A percentile compares a stretch with the other conserved stretches of the same genome.
Evolutionary conservation across 2,888 invertebrate species (phyloP).

Genomic region (Eupelmus urozonus): DNA sequence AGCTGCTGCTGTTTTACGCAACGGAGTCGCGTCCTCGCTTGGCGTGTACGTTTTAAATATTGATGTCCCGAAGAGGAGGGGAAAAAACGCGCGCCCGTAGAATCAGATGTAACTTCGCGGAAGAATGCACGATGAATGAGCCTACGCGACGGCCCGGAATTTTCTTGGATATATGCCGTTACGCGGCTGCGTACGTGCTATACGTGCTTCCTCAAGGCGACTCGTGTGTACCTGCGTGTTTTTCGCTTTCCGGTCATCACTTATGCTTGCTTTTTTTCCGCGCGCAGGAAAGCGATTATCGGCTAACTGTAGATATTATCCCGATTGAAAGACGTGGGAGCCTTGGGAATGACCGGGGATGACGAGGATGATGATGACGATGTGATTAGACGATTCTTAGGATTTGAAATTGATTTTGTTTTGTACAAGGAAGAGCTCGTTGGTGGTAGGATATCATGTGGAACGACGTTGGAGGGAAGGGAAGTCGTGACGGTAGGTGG

Average conservation of each 20-base stretch:
- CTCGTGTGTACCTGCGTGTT: neutral
- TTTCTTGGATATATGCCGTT: slow-evolving; percentile 39
- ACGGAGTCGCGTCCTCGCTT: neutral
- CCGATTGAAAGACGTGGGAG: too few relatives aligned
- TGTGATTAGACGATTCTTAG: neutral
- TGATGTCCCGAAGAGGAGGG: neutral
- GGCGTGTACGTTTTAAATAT: slow-evolving; percentile 11
- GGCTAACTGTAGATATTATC: slow-evolving; percentile 1
- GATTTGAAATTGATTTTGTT: neutral
- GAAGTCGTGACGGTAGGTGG: too few relatives aligned
- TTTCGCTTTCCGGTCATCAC: slow-evolving; percentile 22
- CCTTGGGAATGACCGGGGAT: neutral
- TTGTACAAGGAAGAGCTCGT: too few relatives aligned
- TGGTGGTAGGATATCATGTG: too few relatives aligned
- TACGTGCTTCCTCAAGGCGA: neutral
- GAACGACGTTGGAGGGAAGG: too few relatives aligned
- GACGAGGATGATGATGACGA: neutral
- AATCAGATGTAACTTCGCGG: slow-evolving; percentile 19
- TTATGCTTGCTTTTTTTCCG: neutral
- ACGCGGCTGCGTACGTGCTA: slow-evolving; percentile 21
- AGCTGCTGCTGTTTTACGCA: too few relatives aligned
- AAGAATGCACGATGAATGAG: slow-evolving; percentile 20
- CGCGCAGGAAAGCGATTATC: neutral
- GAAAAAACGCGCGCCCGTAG: neutral
- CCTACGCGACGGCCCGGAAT: slow-evolving; percentile 4